Evolutionary conservation across 1,140 invertebrate species (phyloP).

Genomic region (Microplitis demolitor): DNA sequence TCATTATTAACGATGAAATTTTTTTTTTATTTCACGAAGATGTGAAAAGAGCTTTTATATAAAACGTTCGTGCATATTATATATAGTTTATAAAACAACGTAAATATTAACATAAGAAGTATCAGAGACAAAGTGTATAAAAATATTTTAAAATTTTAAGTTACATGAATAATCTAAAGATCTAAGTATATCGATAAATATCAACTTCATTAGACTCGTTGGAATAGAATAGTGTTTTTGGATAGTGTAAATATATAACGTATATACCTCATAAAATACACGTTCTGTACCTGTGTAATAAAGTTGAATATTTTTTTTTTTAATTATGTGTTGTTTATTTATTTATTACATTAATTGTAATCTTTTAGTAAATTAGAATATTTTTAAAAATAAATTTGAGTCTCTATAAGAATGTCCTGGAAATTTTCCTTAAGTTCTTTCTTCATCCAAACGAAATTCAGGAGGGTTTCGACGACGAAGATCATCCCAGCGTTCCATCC

Average conservation of each 20-base stretch:
- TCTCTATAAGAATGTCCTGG: conserved; percentile 40
- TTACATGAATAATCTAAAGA: not conserved
- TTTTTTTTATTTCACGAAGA: not conserved
- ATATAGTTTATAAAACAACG: too few relatives aligned
- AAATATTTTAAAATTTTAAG: not conserved
- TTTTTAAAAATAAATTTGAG: not conserved
- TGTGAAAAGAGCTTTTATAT: too few relatives aligned
- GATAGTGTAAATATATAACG: conserved; percentile 13
- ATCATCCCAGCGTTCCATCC: conserved; percentile 48
- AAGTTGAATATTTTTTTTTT: conserved; percentile 38
- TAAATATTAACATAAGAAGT: too few relatives aligned
- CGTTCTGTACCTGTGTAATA: conserved; percentile 47
- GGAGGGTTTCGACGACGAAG: conserved; percentile 30
- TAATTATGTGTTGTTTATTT: conserved; percentile 2
- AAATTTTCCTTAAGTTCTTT: conserved; percentile 35
- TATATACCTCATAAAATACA: conserved; percentile 41
- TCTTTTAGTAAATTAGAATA: not conserved
- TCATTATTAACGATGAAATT: not conserved
- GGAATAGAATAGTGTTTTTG: conserved; percentile 33
- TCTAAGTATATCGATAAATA: not conserved
- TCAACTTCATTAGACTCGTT: conserved; percentile 14
- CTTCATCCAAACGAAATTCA: conserved; percentile 39
- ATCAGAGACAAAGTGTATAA: too few relatives aligned
- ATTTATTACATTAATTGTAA: not conserved
- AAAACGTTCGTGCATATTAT: too few relatives aligned